Base-by-base conservation (phyloP, 2,888 invertebrate genomes). In the Diarsia rubi region DNA sequence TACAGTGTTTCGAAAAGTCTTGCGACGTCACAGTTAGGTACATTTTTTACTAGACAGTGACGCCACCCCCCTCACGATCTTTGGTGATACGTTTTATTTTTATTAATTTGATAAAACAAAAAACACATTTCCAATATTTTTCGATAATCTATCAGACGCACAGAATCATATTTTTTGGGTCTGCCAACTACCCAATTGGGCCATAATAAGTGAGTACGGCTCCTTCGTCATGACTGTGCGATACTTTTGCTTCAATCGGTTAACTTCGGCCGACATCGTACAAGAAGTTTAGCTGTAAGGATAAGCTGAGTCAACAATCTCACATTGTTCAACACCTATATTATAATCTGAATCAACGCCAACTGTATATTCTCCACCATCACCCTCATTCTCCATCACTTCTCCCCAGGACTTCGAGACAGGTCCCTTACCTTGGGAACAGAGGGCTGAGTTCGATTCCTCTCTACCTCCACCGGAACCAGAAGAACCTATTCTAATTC, bases 391-490 rank as follows among this genome's bases (percentile, higher is more conserved):
- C 24, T 19, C 57, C 73, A 67, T 44, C 71, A 1, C n/a, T 79
- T 64, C 49, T 79, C 37, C 52, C 3, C 90, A 95, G 95, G 91
- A 94, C 71, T 95, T 95, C 85, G 93, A 95, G 31, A 95, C 95
- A n/a, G 95, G 95, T 3, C 94, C 94, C 0, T 86, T 95, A 0
- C 95, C 95, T 0, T 95, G 95, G 95, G 95, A 95, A 62, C 90
- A 94, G 64, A 84, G 94, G 2, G 93, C 93, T 0, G 73, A 89
- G 3, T 80, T 87, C 3, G 94, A 95, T 49, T 91, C 93, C 0
- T 86, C 91, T 0, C 91, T 92, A 0, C 92, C 93, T 0, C 93
- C 94, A 0, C 89, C 92, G 0, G 91, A 91, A 5, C 89, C 94
- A 0, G 95, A 96, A 66, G 95, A 95, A 2, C 95, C 95, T 0